Evolutionary conservation across 2,113 vertebrate species (phyloP).

Genomic region (Chaenocephalus aceratus): DNA sequence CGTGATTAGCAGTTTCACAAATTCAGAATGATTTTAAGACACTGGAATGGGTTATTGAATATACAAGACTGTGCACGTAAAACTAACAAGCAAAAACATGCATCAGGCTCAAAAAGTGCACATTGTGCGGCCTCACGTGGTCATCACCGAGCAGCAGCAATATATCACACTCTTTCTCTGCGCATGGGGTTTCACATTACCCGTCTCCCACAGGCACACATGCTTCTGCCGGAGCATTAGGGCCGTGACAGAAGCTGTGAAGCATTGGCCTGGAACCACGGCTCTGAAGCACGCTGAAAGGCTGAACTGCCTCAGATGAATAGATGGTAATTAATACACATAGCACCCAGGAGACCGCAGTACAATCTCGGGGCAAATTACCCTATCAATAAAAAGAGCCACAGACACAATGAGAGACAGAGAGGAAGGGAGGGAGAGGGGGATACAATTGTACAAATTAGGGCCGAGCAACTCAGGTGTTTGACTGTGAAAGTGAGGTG

Average conservation of each 20-base stretch:
- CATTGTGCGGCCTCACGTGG: background rate
- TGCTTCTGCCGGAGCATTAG: constrained; percentile 29
- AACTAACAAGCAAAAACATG: constrained; percentile 9
- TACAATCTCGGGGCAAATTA: constrained; percentile 77
- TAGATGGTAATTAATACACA: constrained; percentile 83
- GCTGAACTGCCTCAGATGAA: constrained; percentile 69
- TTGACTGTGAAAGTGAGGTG: constrained; percentile 10
- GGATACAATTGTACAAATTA: background rate
- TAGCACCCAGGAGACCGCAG: constrained; percentile 60
- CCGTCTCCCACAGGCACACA: constrained; percentile 23
- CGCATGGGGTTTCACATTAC: constrained; percentile 47
- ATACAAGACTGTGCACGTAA: background rate
- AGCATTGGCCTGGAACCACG: constrained; percentile 59
- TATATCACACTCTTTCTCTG: constrained; percentile 41
- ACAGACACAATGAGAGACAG: constrained; percentile 62
- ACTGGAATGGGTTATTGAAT: constrained; percentile 60
- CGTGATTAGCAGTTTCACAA: constrained; percentile 49
- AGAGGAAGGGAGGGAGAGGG: background rate
- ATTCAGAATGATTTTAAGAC: constrained; percentile 35
- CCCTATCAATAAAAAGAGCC: constrained; percentile 73
- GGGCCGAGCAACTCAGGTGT: constrained; percentile 28
- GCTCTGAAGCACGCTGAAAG: constrained; percentile 57
- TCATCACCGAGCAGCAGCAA: constrained; percentile 19
- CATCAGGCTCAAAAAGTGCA: background rate
- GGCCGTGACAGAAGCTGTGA: constrained; percentile 60